Conservation (phyloP, 2,113 vertebrate species). For the Carollia perspicillata region DNA sequence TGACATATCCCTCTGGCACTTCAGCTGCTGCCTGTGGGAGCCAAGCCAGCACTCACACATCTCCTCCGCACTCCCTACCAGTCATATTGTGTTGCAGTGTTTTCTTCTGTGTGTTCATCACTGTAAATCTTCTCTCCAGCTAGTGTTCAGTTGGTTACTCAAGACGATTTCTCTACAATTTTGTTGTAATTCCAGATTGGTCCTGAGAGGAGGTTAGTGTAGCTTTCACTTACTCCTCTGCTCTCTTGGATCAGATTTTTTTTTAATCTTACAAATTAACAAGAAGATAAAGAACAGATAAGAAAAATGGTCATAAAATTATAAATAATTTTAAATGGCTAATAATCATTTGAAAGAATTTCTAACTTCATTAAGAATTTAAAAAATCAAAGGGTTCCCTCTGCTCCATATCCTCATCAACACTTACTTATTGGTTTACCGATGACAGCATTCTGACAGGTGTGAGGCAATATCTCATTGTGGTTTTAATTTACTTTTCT, state of each 20-base stretch:
- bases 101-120: too few relatives aligned
- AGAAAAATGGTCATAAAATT: neutral
- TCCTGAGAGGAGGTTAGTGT: too few relatives aligned
- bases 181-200: too few relatives aligned
- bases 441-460: neutral
- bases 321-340: neutral
- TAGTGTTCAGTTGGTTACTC: too few relatives aligned
- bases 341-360: neutral
- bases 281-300: neutral
- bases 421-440: neutral
- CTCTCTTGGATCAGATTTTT: neutral
- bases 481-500: neutral
- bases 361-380: slow-evolving; percentile 31
- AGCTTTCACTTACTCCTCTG: too few relatives aligned
- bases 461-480: neutral
- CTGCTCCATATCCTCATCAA: neutral
- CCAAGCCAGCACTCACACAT: too few relatives aligned
- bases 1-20: too few relatives aligned
- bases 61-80: too few relatives aligned
- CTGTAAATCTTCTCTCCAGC: too few relatives aligned
- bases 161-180: too few relatives aligned
- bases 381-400: neutral
- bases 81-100: too few relatives aligned
- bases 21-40: too few relatives aligned
- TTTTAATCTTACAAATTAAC: slow-evolving; percentile 5